Evolutionary conservation across 23 tunicate species (phyloP).

Genomic region (Ciona savignyi): DNA sequence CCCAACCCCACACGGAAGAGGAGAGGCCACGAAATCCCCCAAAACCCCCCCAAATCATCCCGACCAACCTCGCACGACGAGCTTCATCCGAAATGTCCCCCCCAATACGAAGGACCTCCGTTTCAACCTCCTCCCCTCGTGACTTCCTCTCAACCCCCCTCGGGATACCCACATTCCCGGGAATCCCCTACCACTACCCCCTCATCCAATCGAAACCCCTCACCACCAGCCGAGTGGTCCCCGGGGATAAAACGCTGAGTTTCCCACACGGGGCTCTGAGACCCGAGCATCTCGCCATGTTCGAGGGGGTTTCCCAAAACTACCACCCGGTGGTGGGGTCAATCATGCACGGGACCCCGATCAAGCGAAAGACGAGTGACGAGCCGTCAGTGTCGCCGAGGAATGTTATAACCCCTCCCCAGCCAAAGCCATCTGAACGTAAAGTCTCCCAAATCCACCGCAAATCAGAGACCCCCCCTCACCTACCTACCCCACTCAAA

Average conservation of each 20-base stretch:
- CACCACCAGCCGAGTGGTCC: neutral
- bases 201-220: neutral
- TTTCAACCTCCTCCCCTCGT: neutral
- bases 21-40: neutral
- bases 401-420: neutral
- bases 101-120: neutral
- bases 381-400: neutral
- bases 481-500: too few relatives aligned
- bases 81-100: neutral
- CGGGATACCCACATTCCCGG: neutral
- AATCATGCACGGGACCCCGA: conserved; percentile 16
- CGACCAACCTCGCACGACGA: neutral
- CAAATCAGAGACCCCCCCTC: neutral
- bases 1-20: neutral
- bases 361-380: neutral
- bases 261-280: neutral
- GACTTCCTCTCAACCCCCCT: neutral
- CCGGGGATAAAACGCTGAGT: neutral
- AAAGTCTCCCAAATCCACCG: neutral
- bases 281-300: neutral
- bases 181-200: neutral
- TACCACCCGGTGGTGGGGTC: neutral
- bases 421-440: neutral
- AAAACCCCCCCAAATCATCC: neutral
- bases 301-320: neutral